Conservation (phyloP, 37 sponge, comb jelly and placozoan genomes). For the Crambe crambe region DNA sequence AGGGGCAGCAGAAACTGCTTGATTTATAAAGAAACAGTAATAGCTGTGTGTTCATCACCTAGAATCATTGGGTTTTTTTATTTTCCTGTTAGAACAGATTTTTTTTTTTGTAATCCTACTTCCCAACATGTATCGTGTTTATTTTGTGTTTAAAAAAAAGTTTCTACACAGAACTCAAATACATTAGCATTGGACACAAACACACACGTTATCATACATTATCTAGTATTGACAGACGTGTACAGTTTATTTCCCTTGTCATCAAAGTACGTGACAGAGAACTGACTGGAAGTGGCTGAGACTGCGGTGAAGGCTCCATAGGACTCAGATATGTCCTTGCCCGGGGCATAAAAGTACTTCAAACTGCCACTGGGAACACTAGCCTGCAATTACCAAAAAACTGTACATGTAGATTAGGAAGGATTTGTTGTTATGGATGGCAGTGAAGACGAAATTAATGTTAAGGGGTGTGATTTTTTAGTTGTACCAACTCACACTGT, state of each 20-base stretch:
- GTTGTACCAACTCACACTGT: slow-evolving; percentile 51
- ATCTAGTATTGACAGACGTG: background rate
- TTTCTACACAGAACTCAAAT: too few relatives aligned
- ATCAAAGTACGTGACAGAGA: slow-evolving; percentile 63
- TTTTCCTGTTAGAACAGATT: background rate
- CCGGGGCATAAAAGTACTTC: slow-evolving; percentile 66
- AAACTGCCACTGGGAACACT: slow-evolving; percentile 67
- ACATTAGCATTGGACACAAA: too few relatives aligned
- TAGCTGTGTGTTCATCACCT: background rate
- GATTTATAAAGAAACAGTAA: too few relatives aligned
- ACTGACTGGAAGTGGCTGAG: slow-evolving; percentile 8
- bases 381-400: slow-evolving; percentile 31
- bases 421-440: too few relatives aligned
- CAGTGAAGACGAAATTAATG: background rate
- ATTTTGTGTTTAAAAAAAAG: background rate
- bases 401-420: too few relatives aligned
- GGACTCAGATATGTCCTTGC: background rate
- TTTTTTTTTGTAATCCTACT: background rate
- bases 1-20: too few relatives aligned
- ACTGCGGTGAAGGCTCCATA: slow-evolving; percentile 74
- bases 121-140: too few relatives aligned
- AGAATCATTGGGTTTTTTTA: background rate
- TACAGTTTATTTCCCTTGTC: slow-evolving; percentile 42
- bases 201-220: too few relatives aligned
- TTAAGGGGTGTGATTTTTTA: background rate